Evolutionary conservation across 2,888 invertebrate species (phyloP).

Genomic region (Scaptomyza tumidula): DNA sequence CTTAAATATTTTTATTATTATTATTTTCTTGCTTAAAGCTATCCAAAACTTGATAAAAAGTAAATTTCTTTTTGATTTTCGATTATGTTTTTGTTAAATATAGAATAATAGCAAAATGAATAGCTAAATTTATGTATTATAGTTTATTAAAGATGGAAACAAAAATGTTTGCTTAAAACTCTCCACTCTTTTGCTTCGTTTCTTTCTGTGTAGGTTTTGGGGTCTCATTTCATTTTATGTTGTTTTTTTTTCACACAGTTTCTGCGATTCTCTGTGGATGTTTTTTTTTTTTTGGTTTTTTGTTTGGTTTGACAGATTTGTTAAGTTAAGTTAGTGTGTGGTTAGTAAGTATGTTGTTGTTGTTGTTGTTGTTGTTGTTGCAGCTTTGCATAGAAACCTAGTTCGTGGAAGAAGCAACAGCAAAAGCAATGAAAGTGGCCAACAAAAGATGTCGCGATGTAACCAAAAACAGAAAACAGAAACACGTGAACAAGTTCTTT

Average conservation of each 20-base stretch:
- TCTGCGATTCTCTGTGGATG: conserved; percentile 1
- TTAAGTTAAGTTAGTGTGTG: conserved; percentile 38
- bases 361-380: neutral
- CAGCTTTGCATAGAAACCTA: conserved; percentile 26
- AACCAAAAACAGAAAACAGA: neutral
- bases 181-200: no score
- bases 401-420: conserved; percentile 12
- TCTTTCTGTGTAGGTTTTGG: neutral
- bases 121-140: no score
- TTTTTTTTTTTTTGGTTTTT: conserved; percentile 6
- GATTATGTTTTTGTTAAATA: no score
- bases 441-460: conserved; percentile 3
- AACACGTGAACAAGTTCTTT: conserved; percentile 24
- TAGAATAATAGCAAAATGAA: no score
- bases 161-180: no score
- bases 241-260: neutral
- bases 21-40: no score
- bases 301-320: conserved; percentile 29
- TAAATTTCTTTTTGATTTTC: no score
- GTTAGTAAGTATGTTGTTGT: neutral
- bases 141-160: no score
- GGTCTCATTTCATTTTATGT: no score
- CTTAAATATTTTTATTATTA: no score
- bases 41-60: no score
- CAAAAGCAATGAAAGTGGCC: conserved; percentile 9